Conservation (phyloP, 2,797 vertebrate genomes). For the Falco berigora region DNA sequence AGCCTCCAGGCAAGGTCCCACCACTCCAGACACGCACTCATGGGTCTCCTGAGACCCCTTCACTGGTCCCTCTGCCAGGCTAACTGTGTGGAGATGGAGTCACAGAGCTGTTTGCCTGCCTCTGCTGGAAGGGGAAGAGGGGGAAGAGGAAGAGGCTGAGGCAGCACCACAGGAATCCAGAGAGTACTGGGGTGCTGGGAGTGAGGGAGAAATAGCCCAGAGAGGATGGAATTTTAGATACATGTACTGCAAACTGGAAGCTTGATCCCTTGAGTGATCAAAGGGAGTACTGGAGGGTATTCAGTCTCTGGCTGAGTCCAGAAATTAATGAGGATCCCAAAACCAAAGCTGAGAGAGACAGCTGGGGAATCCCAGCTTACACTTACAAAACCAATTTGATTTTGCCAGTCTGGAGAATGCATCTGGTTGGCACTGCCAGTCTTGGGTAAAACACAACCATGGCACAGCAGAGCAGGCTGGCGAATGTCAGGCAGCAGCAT, state of each 20-base stretch:
- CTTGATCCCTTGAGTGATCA: not conserved
- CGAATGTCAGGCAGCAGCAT: not conserved
- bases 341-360: not conserved
- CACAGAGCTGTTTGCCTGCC: not conserved
- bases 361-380: not conserved
- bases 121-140: not conserved
- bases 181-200: not conserved
- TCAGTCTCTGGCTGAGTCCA: not conserved
- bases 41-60: not conserved
- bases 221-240: not conserved
- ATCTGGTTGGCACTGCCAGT: not conserved
- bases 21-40: not conserved
- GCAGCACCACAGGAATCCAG: accelerated
- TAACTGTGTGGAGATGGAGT: not conserved
- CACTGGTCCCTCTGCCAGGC: not conserved
- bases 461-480: not conserved
- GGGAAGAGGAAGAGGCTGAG: not conserved
- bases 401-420: not conserved
- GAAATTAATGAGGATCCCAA: not conserved
- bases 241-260: not conserved
- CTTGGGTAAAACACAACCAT: accelerated
- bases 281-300: not conserved
- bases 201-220: not conserved
- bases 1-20: not conserved
- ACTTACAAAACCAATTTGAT: not conserved